Evolutionary conservation across 2,113 vertebrate species (phyloP).

Genomic region (Marmota flaviventris): DNA sequence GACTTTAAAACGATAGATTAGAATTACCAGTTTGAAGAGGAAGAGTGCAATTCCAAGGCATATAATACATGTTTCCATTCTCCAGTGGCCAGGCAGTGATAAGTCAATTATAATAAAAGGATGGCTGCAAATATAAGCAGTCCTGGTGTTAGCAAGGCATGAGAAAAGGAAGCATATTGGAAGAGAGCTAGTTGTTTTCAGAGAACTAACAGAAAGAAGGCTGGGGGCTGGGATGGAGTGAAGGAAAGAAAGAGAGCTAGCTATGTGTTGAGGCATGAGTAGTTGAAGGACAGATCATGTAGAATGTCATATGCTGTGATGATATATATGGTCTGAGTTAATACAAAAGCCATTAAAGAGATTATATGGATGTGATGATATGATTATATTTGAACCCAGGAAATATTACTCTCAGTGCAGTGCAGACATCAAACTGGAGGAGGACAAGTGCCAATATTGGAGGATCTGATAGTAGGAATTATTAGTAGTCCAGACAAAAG

Average conservation of each 20-base stretch:
- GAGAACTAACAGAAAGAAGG: background rate
- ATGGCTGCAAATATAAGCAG: background rate
- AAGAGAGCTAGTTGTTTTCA: background rate
- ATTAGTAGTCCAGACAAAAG: background rate
- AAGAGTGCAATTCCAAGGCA: background rate
- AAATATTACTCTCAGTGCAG: background rate
- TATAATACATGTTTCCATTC: background rate
- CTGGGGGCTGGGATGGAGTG: background rate
- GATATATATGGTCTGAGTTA: background rate
- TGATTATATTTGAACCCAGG: background rate
- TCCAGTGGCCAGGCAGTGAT: background rate
- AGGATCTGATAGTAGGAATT: background rate
- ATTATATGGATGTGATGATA: background rate
- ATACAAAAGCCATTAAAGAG: background rate
- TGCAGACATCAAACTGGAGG: background rate
- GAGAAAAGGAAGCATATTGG: background rate
- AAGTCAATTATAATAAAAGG: background rate
- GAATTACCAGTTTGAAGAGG: background rate
- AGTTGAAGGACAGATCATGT: background rate
- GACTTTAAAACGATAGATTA: background rate
- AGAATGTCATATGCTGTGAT: background rate
- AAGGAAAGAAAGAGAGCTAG: background rate
- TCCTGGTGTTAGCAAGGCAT: background rate
- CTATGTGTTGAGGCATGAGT: background rate
- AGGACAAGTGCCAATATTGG: background rate